Percentiles rank a stretch among this genome's conserved stretches.
phyloP scores from a whole-genome alignment of 2,113 vertebrate species.

The Jaculus jaculus region DNA sequence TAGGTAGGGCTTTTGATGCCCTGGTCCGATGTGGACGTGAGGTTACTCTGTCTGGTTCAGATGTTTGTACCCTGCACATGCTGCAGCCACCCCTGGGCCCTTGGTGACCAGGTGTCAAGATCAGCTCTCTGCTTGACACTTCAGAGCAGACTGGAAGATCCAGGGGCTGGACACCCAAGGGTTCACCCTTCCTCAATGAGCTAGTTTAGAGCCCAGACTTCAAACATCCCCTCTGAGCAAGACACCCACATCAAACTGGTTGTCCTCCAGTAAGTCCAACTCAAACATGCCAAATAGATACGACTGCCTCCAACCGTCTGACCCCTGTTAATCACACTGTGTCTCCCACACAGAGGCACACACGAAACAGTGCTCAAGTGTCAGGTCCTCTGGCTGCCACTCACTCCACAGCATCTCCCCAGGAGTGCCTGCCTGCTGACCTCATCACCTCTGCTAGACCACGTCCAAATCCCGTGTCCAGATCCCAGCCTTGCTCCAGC shows the following conservation, averaged over 20 bases:
- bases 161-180: background rate
- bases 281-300: background rate
- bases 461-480: background rate
- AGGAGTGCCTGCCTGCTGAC: background rate
- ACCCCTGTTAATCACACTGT: constrained; percentile 32
- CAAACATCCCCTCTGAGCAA: background rate
- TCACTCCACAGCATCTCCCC: background rate
- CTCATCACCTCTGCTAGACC: background rate
- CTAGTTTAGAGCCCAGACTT: background rate
- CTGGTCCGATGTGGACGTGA: background rate
- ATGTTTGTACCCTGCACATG: background rate
- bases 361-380: fast-evolving
- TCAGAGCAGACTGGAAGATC: background rate
- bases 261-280: background rate
- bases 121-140: background rate
- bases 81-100: background rate
- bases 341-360: background rate
- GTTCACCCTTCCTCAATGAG: background rate
- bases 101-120: background rate
- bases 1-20: fast-evolving
- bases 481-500: background rate
- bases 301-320: background rate
- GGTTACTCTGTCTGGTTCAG: constrained; percentile 21
- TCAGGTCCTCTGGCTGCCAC: background rate
- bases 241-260: background rate